These are phyloP conservation scores for Hirudinaria manillensis DNA, from an alignment of 2,888 invertebrate genomes.

Conservation along the genomic window DNA sequence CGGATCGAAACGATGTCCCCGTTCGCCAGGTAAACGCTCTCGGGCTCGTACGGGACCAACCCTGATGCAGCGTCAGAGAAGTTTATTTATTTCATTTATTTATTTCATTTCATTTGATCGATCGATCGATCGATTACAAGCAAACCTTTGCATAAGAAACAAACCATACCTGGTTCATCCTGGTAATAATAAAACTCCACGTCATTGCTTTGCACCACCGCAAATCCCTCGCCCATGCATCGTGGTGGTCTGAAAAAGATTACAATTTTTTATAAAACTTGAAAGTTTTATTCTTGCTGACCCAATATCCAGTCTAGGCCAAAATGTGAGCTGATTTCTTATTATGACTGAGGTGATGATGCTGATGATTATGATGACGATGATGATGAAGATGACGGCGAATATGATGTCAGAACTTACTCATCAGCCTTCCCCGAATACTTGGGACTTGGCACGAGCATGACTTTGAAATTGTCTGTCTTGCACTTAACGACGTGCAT, in stretches of 20 bases:
- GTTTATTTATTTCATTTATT: background rate
- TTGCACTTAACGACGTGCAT: constrained; percentile 93
- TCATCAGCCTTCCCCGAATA: constrained; percentile 76
- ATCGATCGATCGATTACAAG: background rate
- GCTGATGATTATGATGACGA: background rate
- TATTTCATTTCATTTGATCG: background rate
- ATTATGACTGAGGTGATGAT: background rate
- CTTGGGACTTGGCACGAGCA: constrained; percentile 90
- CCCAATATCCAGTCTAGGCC: background rate
- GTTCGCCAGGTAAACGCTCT: constrained; percentile 78
- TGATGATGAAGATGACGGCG: background rate
- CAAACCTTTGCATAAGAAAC: background rate
- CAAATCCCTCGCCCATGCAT: constrained; percentile 97
- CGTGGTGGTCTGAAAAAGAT: constrained; percentile 65
- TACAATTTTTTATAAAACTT: background rate
- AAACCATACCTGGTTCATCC: constrained; percentile 76
- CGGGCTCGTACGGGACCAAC: constrained; percentile 82
- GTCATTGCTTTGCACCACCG: constrained; percentile 87
- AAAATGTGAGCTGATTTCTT: too few relatives aligned
- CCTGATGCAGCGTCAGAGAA: constrained; percentile 51
- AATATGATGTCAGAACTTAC: constrained; percentile 43
- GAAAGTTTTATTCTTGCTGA: constrained; percentile 15
- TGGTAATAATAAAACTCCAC: constrained; percentile 92
- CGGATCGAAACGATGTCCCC: constrained; percentile 71
- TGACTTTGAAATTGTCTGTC: constrained; percentile 85